These are phyloP conservation scores for Acyrthosiphon pisum DNA, from an alignment of 1,140 invertebrate genomes.

Conservation along the genomic window DNA sequence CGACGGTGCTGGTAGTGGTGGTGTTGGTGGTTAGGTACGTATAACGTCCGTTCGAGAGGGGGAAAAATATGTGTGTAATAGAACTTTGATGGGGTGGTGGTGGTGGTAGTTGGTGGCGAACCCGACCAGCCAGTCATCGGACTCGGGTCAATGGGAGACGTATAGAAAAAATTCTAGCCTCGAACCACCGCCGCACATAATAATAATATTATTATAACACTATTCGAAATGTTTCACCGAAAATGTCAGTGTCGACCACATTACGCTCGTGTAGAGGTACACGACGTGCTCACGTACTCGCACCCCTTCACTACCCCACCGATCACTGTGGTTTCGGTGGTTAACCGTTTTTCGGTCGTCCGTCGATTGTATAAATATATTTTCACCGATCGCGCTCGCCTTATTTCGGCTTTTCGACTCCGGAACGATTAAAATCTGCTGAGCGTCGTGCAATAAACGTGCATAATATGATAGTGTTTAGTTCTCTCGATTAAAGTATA, in stretches of 20 bases:
- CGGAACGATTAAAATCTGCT: neutral
- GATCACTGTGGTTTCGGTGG: neutral
- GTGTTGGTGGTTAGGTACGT: neutral
- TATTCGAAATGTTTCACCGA: neutral
- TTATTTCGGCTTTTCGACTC: neutral
- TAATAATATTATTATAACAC: neutral
- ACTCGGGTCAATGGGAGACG: neutral
- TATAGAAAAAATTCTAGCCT: neutral
- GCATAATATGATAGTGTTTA: neutral
- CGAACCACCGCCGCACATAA: neutral
- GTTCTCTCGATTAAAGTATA: neutral
- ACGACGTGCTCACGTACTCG: neutral
- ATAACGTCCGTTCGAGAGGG: conserved; percentile 26
- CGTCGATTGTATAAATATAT: neutral
- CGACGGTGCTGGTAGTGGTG: neutral
- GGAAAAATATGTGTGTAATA: conserved; percentile 17
- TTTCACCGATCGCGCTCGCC: neutral
- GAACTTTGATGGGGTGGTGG: neutral
- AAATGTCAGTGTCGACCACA: neutral
- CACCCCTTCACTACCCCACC: too few relatives aligned
- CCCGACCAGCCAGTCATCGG: neutral
- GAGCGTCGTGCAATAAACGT: neutral
- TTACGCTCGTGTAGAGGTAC: neutral
- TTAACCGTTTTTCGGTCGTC: neutral
- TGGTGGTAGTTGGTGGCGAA: neutral